These are phyloP conservation scores for Phymorhynchus buccinoides DNA, from an alignment of 1,140 invertebrate genomes.

Conservation along the genomic window DNA sequence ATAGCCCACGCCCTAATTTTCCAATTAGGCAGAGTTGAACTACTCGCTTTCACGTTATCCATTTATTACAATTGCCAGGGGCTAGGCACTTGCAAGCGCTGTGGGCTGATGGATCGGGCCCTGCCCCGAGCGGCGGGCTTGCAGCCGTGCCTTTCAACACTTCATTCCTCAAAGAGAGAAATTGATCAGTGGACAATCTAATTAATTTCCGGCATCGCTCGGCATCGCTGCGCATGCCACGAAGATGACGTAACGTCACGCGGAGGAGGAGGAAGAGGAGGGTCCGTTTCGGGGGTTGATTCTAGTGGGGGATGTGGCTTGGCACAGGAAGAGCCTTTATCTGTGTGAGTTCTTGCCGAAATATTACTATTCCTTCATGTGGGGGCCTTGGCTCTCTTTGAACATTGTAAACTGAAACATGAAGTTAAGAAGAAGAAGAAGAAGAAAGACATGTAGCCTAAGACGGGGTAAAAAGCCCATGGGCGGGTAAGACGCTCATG, in stretches of 20 bases:
- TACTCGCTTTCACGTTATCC: conserved; percentile 22
- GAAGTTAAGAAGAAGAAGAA: no score
- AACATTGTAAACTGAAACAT: neutral
- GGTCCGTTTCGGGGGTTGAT: neutral
- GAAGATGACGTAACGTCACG: neutral
- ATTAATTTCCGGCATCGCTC: conserved; percentile 37
- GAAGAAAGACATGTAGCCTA: no score
- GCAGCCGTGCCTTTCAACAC: conserved; percentile 15
- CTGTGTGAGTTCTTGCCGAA: conserved; percentile 2
- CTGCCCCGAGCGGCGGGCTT: neutral
- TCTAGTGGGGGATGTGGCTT: neutral
- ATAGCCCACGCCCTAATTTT: conserved; percentile 32
- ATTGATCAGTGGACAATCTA: conserved; percentile 39
- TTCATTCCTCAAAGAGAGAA: conserved; percentile 35
- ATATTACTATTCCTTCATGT: conserved; percentile 8
- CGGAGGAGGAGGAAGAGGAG: neutral
- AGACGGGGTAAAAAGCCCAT: no score
- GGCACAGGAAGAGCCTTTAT: neutral
- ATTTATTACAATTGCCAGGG: conserved; percentile 20
- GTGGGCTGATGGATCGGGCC: neutral
- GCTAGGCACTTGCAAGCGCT: neutral
- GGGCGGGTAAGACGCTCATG: no score
- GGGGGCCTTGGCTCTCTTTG: neutral
- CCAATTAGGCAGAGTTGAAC: conserved; percentile 31
- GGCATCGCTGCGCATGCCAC: conserved; percentile 24